Evolutionary conservation across 2,113 vertebrate genomes (phyloP).

Genomic region (Solenodon paradoxus): DNA sequence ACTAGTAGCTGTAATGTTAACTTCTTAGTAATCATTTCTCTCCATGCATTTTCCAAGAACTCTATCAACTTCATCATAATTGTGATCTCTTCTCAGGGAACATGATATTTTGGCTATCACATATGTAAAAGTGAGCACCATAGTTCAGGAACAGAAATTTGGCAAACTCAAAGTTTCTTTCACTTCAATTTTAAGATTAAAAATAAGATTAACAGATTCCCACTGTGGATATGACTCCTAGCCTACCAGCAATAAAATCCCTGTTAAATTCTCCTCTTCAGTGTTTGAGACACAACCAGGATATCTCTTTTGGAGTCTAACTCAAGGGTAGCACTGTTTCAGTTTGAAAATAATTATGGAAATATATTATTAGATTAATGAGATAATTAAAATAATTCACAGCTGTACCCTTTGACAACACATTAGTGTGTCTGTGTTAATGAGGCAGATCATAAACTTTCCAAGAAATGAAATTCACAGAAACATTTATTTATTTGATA

Average conservation of each 20-base stretch:
- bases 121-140: not conserved
- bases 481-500: constrained; percentile 72
- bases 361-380: constrained; percentile 82
- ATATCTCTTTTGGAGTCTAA: constrained; percentile 62
- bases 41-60: constrained; percentile 39
- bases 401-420: constrained; percentile 78
- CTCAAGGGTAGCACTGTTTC: constrained; percentile 55
- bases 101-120: not conserved
- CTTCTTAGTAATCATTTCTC: not conserved
- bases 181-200: not conserved
- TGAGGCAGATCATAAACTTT: constrained; percentile 72
- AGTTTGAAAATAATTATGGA: constrained; percentile 70
- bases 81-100: constrained; percentile 24
- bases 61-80: not conserved
- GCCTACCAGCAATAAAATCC: not conserved
- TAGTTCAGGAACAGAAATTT: not conserved
- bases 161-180: not conserved
- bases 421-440: constrained; percentile 70
- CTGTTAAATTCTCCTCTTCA: constrained; percentile 46
- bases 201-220: not conserved
- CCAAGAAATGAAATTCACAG: constrained; percentile 74
- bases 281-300: constrained; percentile 20
- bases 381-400: constrained; percentile 81
- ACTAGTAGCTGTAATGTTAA: constrained; percentile 26
- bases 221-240: not conserved